Evolutionary conservation across 64 coral and sea anemone genomes (phyloP), one percentile per base, ranked within the genome.

Genomic region (Actinia equina): DNA sequence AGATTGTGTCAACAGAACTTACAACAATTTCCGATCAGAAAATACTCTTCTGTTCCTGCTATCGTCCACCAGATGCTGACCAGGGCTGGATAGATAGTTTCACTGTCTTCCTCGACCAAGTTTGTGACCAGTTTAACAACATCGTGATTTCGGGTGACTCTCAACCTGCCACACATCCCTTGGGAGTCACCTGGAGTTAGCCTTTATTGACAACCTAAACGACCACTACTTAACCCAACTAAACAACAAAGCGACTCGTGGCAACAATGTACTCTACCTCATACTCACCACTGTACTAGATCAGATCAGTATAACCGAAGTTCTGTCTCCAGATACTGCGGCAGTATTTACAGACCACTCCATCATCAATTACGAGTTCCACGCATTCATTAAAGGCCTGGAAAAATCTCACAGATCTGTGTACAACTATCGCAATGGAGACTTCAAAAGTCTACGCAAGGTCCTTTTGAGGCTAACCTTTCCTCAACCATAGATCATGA

Each of bases 131-230:
- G 30, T 92, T 55, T 16, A 78, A 92, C 60, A 87, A 87, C 53
- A 91, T 91, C 83, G 83, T 86, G 61, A 86, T 91, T 25, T 91
- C 67, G 44, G 89, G 89, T 41, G 71, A 92, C 83, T 92, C 30
- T 92, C 23, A 84, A 88, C 51, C 63, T 92, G 43, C 59, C 85
- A 80, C 87, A 92, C 16, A 87, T 92, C 86, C 77, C 90, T 18
- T 88, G 78, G 91, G 90, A 92, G 41, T 65, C 59, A 65, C 52
- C 69, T 19, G 59, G 58, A 88, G 22, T 5, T 6, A 12, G 20
- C 23, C 4, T 70, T 70, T 26, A 11, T 70, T 7, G 20, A 70
- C 20, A 25, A 22, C 5, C n/a, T 70, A 26, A 70, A n/a, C n/a
- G 65, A 70, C 23, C 65, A 26, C 8, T 70, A 26, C 23, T 5